phyloP scores from a whole-genome alignment of 2,888 invertebrate genomes.

The Drosophila picticornis region DNA sequence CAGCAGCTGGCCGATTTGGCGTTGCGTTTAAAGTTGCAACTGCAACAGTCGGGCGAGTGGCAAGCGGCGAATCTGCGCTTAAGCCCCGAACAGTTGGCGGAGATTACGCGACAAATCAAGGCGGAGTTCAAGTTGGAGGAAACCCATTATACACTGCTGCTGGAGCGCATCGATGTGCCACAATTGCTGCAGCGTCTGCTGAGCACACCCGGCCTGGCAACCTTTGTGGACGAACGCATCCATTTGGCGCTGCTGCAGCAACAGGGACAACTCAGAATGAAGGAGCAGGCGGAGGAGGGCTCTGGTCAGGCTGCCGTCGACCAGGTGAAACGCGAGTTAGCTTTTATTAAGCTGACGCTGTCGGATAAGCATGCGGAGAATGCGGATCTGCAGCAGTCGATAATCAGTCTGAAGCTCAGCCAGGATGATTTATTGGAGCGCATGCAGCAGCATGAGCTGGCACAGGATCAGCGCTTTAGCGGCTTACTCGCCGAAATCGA shows the following conservation, averaged over 20 bases:
- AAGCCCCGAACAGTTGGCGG: conserved; percentile 82
- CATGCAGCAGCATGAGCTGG: conserved; percentile 76
- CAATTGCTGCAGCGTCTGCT: conserved; percentile 84
- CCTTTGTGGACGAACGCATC: conserved; percentile 78
- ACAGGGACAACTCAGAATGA: neutral
- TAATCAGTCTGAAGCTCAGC: conserved; percentile 71
- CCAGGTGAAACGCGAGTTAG: conserved; percentile 86
- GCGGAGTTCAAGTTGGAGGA: conserved; percentile 65
- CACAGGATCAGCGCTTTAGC: conserved; percentile 77
- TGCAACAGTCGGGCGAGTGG: conserved; percentile 62
- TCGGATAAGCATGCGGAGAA: conserved; percentile 86
- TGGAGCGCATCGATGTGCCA: conserved; percentile 82
- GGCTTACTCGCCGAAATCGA: conserved; percentile 82
- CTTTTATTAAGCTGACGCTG: conserved; percentile 87
- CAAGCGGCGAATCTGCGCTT: conserved; percentile 64
- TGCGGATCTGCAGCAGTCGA: conserved; percentile 79
- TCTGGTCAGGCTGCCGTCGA: conserved; percentile 70
- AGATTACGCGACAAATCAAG: conserved; percentile 82
- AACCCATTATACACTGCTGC: conserved; percentile 66
- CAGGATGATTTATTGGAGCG: conserved; percentile 79
- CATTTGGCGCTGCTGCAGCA: conserved; percentile 29
- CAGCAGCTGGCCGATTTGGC: conserved; percentile 79
- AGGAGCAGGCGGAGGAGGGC: conserved; percentile 25
- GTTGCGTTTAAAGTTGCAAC: conserved; percentile 68
- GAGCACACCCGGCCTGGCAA: conserved; percentile 73